These are phyloP conservation scores for Tiliqua scincoides DNA, from an alignment of 2,113 vertebrate species.

Conservation along the genomic window DNA sequence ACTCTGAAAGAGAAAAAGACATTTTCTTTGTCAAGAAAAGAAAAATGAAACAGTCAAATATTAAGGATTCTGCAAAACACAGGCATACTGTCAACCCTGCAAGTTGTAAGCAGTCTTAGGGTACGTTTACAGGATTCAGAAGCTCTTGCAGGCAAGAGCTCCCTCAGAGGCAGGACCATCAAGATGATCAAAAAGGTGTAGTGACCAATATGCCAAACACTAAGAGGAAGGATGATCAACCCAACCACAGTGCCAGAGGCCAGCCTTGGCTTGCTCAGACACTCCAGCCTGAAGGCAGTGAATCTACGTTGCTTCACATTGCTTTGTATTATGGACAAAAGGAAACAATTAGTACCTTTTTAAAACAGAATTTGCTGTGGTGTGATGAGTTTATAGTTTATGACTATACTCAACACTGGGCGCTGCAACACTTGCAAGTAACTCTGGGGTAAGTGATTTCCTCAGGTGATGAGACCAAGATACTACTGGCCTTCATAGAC, in stretches of 20 bases:
- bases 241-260: background rate
- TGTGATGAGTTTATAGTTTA: background rate
- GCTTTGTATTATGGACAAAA: background rate
- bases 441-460: background rate
- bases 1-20: constrained; percentile 80
- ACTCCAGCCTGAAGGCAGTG: background rate
- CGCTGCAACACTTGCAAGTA: background rate
- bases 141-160: background rate
- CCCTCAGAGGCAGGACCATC: background rate
- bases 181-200: background rate
- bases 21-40: background rate
- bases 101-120: background rate
- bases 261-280: background rate
- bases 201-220: background rate
- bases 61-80: background rate
- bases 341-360: background rate
- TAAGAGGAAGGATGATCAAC: background rate
- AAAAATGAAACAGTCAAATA: background rate
- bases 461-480: background rate
- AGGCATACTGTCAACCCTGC: background rate
- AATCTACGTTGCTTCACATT: too few relatives aligned
- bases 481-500: background rate
- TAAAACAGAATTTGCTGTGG: background rate
- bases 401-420: too few relatives aligned
- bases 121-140: background rate